Evolutionary conservation across 2,888 invertebrate species (phyloP), one percentile per base, ranked within the genome.

Genomic region (Calliphora vomitoria): DNA sequence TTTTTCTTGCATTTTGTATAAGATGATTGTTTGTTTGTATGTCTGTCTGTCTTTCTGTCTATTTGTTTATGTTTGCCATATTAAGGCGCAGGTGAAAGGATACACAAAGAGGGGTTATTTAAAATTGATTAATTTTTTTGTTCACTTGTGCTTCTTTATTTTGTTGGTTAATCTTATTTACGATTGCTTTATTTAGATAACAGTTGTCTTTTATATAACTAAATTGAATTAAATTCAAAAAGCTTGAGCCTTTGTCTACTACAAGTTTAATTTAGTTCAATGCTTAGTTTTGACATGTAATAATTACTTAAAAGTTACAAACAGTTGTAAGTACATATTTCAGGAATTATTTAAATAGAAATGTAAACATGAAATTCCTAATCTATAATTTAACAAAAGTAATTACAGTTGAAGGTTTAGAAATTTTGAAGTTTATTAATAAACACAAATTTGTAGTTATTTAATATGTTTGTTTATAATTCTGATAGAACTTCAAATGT

Each of bases 111-210:
- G 50, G 66, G 53, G 50, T 50, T 71, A 38, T 66, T 66, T 20
- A 47, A 35, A 80, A 58, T 44, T 68, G 44, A 69, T 64, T 53
- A 44, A 55, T 31, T 82, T n/a, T 8, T 20, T 44, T 44, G 13
- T 44, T n/a, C 8, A 15, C 53, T 71, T 50, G 8, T 18, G 35
- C 38, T 80, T 68, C 3, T 4, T 69, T 20, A 50, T 41, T 72
- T 72, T 44, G 62, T 64, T 5, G 53, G 44, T 53, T 81, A 72
- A 44, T 72, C 53, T 41, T 72, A 72, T 64, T 55, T 18, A 53
- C 31, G 18, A 66, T 55, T 25, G 18, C n/a, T 38, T 64, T 38
- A 50, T 53, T 64, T 50, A 50, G 47, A 62, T 35, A n/a, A 62
- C 50, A 69, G 10, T 31, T n/a, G 20, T 31, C n/a, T 69, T 31